phyloP scores from a whole-genome alignment of 2,113 vertebrate species.

The Toxotes jaculatrix region DNA sequence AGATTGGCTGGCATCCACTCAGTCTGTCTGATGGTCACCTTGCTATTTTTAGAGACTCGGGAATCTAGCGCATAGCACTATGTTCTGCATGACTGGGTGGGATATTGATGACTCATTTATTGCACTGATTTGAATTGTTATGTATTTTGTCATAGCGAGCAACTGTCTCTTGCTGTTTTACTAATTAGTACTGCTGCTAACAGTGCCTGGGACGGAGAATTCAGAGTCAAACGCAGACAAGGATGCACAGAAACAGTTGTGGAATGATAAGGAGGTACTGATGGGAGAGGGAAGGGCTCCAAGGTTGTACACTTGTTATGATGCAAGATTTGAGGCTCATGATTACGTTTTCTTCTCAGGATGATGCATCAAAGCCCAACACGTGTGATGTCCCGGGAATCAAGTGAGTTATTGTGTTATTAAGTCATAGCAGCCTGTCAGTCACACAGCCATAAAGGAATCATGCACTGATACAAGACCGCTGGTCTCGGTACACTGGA shows the following conservation, averaged over 20 bases:
- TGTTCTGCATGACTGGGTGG: constrained; percentile 53
- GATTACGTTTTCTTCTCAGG: constrained; percentile 74
- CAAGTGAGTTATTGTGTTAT: constrained; percentile 89
- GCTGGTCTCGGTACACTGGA: not conserved
- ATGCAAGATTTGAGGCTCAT: constrained; percentile 15
- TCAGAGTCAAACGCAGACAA: constrained; percentile 86
- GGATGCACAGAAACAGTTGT: constrained; percentile 88
- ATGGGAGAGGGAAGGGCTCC: constrained; percentile 14
- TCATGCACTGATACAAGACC: not conserved
- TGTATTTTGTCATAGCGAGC: constrained; percentile 57
- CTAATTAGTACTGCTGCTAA: constrained; percentile 90
- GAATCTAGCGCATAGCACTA: constrained; percentile 57
- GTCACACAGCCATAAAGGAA: constrained; percentile 9
- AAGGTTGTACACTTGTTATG: not conserved
- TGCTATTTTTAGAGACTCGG: constrained; percentile 73
- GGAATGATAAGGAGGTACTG: constrained; percentile 93
- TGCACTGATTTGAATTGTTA: constrained; percentile 48
- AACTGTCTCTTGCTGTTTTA: constrained; percentile 67
- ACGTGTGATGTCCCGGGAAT: constrained; percentile 98
- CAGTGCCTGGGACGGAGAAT: constrained; percentile 94
- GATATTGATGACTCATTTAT: constrained; percentile 74
- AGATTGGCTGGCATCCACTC: constrained; percentile 66
- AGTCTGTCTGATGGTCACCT: constrained; percentile 66
- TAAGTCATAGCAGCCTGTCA: not conserved
- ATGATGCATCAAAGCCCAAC: constrained; percentile 91